Evolutionary conservation across 1,140 invertebrate genomes (phyloP).

Genomic region (Epicauta chinensis): DNA sequence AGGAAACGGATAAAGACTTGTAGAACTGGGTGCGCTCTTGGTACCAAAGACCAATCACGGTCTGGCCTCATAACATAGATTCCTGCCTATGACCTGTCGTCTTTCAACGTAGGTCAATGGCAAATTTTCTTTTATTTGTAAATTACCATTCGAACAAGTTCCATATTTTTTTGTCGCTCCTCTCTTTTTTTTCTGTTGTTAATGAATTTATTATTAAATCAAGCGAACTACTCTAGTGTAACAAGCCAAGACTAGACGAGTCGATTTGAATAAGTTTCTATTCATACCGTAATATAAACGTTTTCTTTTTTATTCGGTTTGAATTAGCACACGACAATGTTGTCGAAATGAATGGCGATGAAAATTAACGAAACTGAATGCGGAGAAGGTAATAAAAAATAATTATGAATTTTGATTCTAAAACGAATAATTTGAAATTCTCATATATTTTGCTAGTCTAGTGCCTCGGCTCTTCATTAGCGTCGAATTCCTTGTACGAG

Average conservation of each 20-base stretch:
- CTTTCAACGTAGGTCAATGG: slow-evolving; percentile 13
- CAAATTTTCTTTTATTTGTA: slow-evolving; percentile 15
- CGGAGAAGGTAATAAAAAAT: too few species aligned
- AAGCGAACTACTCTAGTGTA: slow-evolving; percentile 7
- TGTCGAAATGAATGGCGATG: background rate
- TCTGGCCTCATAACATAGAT: slow-evolving; percentile 15
- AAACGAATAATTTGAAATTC: too few species aligned
- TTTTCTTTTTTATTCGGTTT: slow-evolving; percentile 5
- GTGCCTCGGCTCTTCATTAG: too few species aligned
- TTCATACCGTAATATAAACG: background rate
- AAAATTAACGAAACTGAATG: too few species aligned
- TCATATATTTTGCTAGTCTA: too few species aligned
- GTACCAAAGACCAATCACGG: slow-evolving; percentile 8
- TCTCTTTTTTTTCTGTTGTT: too few species aligned
- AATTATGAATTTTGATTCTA: too few species aligned
- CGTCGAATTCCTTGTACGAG: too few species aligned
- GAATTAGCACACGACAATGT: too few species aligned
- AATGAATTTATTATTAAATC: slow-evolving; percentile 3
- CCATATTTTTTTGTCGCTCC: too few species aligned
- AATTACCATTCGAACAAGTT: slow-evolving; percentile 1
- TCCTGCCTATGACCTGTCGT: slow-evolving; percentile 11
- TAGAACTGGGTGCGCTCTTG: slow-evolving; percentile 4
- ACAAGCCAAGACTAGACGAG: slow-evolving; percentile 2
- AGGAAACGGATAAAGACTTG: background rate
- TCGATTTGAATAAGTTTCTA: background rate